Percentiles rank a stretch among this genome's conserved stretches.
Conservation (phyloP, 2,113 vertebrate species). For the Psammodynastes pulverulentus region DNA sequence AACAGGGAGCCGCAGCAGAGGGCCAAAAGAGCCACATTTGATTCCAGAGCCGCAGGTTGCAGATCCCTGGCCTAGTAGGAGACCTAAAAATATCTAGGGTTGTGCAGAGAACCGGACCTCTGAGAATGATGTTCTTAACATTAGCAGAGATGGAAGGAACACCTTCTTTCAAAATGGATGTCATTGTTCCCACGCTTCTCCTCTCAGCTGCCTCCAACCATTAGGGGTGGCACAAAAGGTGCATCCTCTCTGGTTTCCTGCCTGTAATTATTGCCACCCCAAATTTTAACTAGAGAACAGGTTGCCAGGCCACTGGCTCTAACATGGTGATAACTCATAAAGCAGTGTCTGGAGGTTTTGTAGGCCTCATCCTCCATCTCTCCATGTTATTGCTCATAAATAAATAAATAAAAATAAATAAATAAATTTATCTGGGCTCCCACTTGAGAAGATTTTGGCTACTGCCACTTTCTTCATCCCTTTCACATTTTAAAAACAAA, state of each 20-base stretch:
- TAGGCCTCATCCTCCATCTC: neutral
- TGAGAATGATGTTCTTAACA: neutral
- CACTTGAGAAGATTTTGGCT: neutral
- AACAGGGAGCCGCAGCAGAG: no score
- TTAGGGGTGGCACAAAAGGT: neutral
- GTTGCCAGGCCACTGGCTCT: conserved; percentile 74
- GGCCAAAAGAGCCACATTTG: no score
- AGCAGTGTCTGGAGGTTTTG: conserved; percentile 24
- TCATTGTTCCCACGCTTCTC: neutral
- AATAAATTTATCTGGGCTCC: conserved; percentile 2
- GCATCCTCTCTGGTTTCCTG: conserved; percentile 24
- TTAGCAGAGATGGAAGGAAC: neutral
- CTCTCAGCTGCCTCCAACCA: neutral
- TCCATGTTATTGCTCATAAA: neutral
- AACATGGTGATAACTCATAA: conserved; percentile 63
- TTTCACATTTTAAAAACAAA: neutral
- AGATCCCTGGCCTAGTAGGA: no score
- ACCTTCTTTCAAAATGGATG: neutral
- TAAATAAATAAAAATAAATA: no score
- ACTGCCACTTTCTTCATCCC: neutral
- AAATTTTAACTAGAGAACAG: conserved; percentile 65
- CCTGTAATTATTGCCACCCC: conserved; percentile 42
- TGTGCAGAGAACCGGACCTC: neutral
- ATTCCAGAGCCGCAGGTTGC: no score
- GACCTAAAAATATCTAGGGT: neutral